Evolutionary conservation across 2,113 vertebrate species (phyloP).

Genomic region (Mesembrinibis cayennensis): DNA sequence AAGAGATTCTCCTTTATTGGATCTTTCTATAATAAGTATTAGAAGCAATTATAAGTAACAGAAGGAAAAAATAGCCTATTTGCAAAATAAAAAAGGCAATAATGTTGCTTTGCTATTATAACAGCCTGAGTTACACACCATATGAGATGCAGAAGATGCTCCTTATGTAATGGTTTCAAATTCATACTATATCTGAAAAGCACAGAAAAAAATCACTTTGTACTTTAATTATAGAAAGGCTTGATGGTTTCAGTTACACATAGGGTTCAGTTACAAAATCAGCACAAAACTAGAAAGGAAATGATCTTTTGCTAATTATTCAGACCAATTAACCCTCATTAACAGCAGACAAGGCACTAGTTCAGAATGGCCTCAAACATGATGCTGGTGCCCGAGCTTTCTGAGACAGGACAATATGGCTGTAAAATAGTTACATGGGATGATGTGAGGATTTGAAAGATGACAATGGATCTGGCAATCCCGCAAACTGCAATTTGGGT

Average conservation of each 20-base stretch:
- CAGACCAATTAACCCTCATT: neutral
- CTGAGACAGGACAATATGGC: neutral
- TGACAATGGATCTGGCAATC: neutral
- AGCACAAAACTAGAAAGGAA: neutral
- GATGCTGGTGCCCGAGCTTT: neutral
- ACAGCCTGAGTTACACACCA: neutral
- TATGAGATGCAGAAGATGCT: neutral
- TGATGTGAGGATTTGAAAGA: neutral
- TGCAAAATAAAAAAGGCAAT: conserved; percentile 20
- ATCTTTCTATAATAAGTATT: conserved; percentile 34
- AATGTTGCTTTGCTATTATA: neutral
- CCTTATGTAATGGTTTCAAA: neutral
- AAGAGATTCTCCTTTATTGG: conserved; percentile 9
- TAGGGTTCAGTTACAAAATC: neutral
- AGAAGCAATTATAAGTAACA: conserved; percentile 35
- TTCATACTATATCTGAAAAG: neutral
- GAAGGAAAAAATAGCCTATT: conserved; percentile 37
- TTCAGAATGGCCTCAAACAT: neutral
- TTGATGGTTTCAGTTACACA: neutral
- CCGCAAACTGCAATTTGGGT: neutral
- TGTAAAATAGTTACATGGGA: neutral
- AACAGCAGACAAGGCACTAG: neutral
- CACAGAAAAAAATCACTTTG: neutral
- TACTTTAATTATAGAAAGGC: neutral
- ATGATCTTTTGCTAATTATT: neutral